Percentiles rank a stretch among this genome's conserved stretches.
These are phyloP conservation scores for Epinotia ramella DNA, from an alignment of 2,888 invertebrate genomes.

Conservation along the genomic window DNA sequence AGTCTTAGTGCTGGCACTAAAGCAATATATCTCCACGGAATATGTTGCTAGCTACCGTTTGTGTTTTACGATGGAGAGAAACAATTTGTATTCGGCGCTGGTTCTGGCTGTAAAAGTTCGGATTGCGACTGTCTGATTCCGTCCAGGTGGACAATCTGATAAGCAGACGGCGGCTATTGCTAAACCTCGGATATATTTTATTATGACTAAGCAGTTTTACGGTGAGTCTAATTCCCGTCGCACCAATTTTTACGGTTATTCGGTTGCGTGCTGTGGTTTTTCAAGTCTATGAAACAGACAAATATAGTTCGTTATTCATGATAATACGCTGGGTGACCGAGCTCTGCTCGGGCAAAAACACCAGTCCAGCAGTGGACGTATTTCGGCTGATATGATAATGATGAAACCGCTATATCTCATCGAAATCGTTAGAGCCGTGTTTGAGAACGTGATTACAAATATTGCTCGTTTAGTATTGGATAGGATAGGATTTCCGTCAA, in stretches of 20 bases:
- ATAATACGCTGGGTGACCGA: background rate
- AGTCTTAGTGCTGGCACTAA: constrained; percentile 48
- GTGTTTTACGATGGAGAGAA: constrained; percentile 76
- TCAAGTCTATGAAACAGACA: background rate
- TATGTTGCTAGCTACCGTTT: constrained; percentile 59
- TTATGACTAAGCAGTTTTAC: background rate
- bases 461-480: too few species aligned
- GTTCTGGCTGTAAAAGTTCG: constrained; percentile 71
- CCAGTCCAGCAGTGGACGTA: too few species aligned
- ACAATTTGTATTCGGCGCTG: constrained; percentile 78
- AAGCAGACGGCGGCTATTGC: constrained; percentile 56
- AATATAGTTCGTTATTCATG: background rate
- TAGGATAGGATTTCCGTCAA: too few species aligned
- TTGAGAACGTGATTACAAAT: too few species aligned
- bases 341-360: too few species aligned
- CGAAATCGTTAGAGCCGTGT: too few species aligned
- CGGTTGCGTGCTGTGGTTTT: background rate
- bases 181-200: constrained; percentile 13
- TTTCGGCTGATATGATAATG: too few species aligned
- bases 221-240: background rate
- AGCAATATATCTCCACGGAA: constrained; percentile 66
- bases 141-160: constrained; percentile 76
- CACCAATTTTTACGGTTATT: background rate
- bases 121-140: constrained; percentile 60
- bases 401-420: too few species aligned